These are phyloP conservation scores for Dromococcyx pavoninus DNA, from an alignment of 2,797 vertebrate genomes.

Conservation along the genomic window DNA sequence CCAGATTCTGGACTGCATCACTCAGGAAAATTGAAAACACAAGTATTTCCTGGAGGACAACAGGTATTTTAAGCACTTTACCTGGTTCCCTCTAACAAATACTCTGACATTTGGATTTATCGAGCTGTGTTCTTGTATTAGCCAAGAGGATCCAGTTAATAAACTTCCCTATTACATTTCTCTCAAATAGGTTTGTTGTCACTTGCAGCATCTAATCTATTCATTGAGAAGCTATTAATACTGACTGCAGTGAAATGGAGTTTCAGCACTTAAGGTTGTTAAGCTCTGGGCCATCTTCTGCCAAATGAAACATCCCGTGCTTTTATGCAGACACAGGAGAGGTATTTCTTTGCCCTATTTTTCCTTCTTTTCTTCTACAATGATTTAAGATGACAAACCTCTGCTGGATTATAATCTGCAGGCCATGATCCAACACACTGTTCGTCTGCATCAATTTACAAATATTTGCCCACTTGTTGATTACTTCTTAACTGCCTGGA, in stretches of 20 bases:
- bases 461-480: background rate
- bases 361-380: background rate
- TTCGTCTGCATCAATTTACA: background rate
- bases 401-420: background rate
- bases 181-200: constrained; percentile 71
- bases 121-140: constrained; percentile 63
- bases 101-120: constrained; percentile 70
- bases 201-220: constrained; percentile 75
- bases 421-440: background rate
- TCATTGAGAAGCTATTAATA: constrained; percentile 73
- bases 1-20: constrained; percentile 16
- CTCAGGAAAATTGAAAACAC: constrained; percentile 37
- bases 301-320: background rate
- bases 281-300: constrained; percentile 56
- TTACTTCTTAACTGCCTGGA: background rate
- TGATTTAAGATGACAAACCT: background rate
- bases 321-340: background rate
- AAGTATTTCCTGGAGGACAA: constrained; percentile 44
- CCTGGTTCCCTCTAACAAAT: constrained; percentile 42
- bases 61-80: constrained; percentile 46
- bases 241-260: constrained; percentile 64
- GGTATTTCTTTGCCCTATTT: background rate
- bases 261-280: constrained; percentile 62
- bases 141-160: constrained; percentile 76
- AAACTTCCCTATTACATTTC: constrained; percentile 77